Evolutionary conservation across 2,113 vertebrate species (phyloP).

Genomic region (Pygoscelis adeliae): DNA sequence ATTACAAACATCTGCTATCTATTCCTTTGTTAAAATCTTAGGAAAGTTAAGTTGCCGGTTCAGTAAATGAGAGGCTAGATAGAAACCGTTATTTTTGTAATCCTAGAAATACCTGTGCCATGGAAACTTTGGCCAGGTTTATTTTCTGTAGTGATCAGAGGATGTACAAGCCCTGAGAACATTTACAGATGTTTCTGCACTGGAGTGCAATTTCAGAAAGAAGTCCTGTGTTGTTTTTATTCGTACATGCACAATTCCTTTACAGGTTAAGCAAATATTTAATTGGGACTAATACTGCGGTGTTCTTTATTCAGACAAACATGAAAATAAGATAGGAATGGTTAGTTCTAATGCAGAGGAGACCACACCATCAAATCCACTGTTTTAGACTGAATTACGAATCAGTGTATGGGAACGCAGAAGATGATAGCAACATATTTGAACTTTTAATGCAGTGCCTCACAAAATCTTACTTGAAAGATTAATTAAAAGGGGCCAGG

Average conservation of each 20-base stretch:
- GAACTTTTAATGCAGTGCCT: not conserved
- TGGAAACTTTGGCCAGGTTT: not conserved
- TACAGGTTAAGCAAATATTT: not conserved
- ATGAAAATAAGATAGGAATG: accelerated
- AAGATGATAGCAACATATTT: accelerated
- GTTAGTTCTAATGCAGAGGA: not conserved
- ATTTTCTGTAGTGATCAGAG: accelerated
- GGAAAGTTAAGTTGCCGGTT: not conserved
- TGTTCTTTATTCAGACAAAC: not conserved
- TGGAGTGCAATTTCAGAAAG: not conserved
- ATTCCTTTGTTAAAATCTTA: not conserved
- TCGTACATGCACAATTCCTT: not conserved
- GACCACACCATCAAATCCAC: not conserved
- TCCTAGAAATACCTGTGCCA: not conserved
- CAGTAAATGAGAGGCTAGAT: accelerated
- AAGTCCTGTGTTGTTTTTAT: accelerated
- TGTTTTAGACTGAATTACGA: not conserved
- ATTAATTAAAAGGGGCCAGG: not conserved
- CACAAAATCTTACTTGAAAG: not conserved
- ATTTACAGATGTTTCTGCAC: accelerated
- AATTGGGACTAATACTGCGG: not conserved
- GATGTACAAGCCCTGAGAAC: accelerated
- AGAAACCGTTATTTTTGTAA: accelerated
- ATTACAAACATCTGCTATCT: not conserved
- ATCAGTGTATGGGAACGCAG: not conserved